Percentiles rank a stretch among this genome's conserved stretches.
Evolutionary conservation across 2,113 vertebrate species (phyloP).

Genomic region (Pholis gunnellus): DNA sequence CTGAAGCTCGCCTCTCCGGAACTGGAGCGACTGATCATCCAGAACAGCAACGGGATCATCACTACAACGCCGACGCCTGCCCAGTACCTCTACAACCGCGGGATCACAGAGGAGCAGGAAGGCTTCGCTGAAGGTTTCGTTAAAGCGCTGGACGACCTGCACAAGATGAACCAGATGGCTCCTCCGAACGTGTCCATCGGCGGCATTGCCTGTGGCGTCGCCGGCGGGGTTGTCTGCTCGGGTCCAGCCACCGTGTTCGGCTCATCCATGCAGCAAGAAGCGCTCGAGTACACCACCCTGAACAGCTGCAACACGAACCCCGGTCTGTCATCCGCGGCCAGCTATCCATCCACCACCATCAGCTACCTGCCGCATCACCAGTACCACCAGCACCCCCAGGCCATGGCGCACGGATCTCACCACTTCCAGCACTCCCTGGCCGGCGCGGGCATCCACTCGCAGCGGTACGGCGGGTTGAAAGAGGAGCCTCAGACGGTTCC

Average conservation of each 20-base stretch:
- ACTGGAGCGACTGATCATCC: slow-evolving; percentile 92
- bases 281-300: slow-evolving; percentile 91
- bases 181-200: slow-evolving; percentile 93
- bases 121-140: slow-evolving; percentile 92
- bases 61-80: slow-evolving; percentile 88
- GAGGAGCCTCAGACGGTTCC: slow-evolving; percentile 94
- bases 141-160: slow-evolving; percentile 93
- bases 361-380: slow-evolving; percentile 87
- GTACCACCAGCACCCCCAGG: slow-evolving; percentile 85
- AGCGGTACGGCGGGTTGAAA: slow-evolving; percentile 83
- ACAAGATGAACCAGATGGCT: slow-evolving; percentile 94
- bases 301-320: slow-evolving; percentile 84
- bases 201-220: slow-evolving; percentile 55
- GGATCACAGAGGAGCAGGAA: slow-evolving; percentile 92
- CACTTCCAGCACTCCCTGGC: slow-evolving; percentile 80
- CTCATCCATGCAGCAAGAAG: slow-evolving; percentile 81
- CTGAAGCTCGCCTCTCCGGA: slow-evolving; percentile 92
- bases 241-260: slow-evolving; percentile 84
- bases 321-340: slow-evolving; percentile 79
- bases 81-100: slow-evolving; percentile 85
- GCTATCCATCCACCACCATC: slow-evolving; percentile 84
- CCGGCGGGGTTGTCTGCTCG: slow-evolving; percentile 57
- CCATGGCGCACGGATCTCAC: slow-evolving; percentile 79
- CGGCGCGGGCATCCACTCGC: slow-evolving; percentile 74
- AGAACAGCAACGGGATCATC: slow-evolving; percentile 92